A percentile compares a stretch with the other conserved stretches of the same genome.
phyloP scores from a whole-genome alignment of 2,888 invertebrate genomes.

The Coenonympha arcania region DNA sequence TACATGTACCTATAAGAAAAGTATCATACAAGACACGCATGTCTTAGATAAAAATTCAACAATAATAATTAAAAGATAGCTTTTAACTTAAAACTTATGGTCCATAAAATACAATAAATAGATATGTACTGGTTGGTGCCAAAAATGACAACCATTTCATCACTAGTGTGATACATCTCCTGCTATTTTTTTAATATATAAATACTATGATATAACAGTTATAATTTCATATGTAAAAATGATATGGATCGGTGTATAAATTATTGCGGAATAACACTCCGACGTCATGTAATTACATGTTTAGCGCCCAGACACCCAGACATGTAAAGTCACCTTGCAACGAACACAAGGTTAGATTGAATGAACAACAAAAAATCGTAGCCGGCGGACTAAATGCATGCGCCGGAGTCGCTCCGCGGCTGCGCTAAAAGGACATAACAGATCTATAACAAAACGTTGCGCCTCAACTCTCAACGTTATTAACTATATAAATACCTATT shows the following conservation, averaged over 20 bases:
- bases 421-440: slow-evolving; percentile 34
- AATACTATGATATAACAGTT: slow-evolving; percentile 36
- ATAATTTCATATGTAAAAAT: slow-evolving; percentile 50
- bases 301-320: slow-evolving; percentile 68
- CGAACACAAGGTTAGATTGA: slow-evolving; percentile 67
- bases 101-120: slow-evolving; percentile 42
- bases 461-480: slow-evolving; percentile 31
- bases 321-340: slow-evolving; percentile 71
- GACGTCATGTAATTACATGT: slow-evolving; percentile 67
- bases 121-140: slow-evolving; percentile 35
- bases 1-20: slow-evolving; percentile 44
- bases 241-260: slow-evolving; percentile 65
- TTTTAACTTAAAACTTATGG: slow-evolving; percentile 47
- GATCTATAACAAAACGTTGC: slow-evolving; percentile 34
- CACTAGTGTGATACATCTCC: slow-evolving; percentile 29
- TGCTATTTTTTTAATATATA: slow-evolving; percentile 36
- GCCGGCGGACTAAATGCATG: slow-evolving; percentile 51
- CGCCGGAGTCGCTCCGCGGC: slow-evolving; percentile 38
- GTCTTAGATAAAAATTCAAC: slow-evolving; percentile 51
- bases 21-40: slow-evolving; percentile 43
- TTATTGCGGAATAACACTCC: slow-evolving; percentile 57
- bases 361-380: slow-evolving; percentile 65
- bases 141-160: slow-evolving; percentile 26
- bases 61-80: slow-evolving; percentile 40
- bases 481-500: slow-evolving; percentile 33